Percentiles rank a stretch among this genome's conserved stretches.
Evolutionary conservation across 2,797 vertebrate species (phyloP).

Genomic region (Cheirogaleus major): DNA sequence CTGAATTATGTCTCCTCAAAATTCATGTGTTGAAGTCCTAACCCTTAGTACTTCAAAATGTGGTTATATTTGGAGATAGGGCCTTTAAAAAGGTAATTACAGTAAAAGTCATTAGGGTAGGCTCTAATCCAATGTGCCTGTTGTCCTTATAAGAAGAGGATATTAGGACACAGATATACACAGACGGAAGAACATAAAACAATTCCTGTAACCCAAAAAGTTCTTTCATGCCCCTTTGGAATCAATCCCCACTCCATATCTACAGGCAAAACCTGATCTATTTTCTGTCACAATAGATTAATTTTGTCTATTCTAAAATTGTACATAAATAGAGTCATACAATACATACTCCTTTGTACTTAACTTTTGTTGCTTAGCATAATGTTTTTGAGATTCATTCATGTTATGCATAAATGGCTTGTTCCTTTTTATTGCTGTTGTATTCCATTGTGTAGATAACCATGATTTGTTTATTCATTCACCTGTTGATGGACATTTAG

Average conservation of each 20-base stretch:
- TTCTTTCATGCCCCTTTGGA: background rate
- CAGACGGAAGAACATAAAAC: background rate
- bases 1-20: background rate
- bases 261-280: background rate
- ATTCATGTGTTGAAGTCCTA: background rate
- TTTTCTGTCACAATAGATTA: background rate
- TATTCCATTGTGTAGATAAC: background rate
- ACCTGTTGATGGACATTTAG: background rate
- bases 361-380: background rate
- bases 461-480: background rate
- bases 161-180: background rate
- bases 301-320: conserved; percentile 19
- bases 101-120: background rate
- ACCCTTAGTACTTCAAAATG: background rate
- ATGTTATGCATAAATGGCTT: background rate
- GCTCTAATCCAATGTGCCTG: background rate
- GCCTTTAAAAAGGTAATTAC: background rate
- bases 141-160: background rate
- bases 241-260: background rate
- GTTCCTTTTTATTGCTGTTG: background rate
- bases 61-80: background rate
- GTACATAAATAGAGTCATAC: background rate
- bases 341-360: background rate
- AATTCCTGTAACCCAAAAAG: background rate
- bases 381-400: background rate